These are phyloP conservation scores for Epirrita christyi DNA, from an alignment of 2,888 invertebrate genomes.

Conservation along the genomic window DNA sequence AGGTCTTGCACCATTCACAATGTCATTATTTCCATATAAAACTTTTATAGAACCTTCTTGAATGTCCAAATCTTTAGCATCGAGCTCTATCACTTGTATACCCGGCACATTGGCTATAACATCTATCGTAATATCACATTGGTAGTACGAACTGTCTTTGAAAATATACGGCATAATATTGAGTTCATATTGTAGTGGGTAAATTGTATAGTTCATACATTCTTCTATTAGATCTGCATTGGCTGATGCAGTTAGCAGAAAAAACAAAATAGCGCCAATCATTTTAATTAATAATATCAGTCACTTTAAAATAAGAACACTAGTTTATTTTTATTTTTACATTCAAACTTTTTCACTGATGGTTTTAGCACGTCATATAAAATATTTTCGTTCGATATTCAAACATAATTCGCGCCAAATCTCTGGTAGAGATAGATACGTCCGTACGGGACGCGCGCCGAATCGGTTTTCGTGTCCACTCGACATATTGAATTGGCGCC, in stretches of 20 bases:
- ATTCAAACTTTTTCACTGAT: constrained; percentile 9
- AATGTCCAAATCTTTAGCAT: constrained; percentile 65
- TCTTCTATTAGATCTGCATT: constrained; percentile 65
- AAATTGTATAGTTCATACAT: constrained; percentile 76
- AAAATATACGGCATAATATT: constrained; percentile 64
- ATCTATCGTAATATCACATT: constrained; percentile 69
- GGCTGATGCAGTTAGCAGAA: constrained; percentile 50
- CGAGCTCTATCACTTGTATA: constrained; percentile 64
- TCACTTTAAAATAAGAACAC: constrained; percentile 18
- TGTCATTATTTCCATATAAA: constrained; percentile 54
- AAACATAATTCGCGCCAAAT: constrained; percentile 29
- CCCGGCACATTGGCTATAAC: constrained; percentile 70
- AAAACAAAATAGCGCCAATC: constrained; percentile 46
- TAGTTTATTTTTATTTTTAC: constrained; percentile 4
- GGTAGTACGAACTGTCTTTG: constrained; percentile 58
- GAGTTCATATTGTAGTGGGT: constrained; percentile 75
- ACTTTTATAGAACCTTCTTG: constrained; percentile 59
- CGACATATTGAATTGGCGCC: constrained; percentile 56
- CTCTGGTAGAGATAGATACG: constrained; percentile 44
- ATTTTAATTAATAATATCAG: constrained; percentile 38
- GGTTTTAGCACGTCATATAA: neutral
- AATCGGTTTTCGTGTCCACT: constrained; percentile 52
- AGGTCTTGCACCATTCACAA: constrained; percentile 63
- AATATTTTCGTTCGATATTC: constrained; percentile 16
- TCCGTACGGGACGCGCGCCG: constrained; percentile 58